These are phyloP conservation scores for Amphiura filiformis DNA, from an alignment of 35 echinoderm and acorn worm species.

Conservation along the genomic window DNA sequence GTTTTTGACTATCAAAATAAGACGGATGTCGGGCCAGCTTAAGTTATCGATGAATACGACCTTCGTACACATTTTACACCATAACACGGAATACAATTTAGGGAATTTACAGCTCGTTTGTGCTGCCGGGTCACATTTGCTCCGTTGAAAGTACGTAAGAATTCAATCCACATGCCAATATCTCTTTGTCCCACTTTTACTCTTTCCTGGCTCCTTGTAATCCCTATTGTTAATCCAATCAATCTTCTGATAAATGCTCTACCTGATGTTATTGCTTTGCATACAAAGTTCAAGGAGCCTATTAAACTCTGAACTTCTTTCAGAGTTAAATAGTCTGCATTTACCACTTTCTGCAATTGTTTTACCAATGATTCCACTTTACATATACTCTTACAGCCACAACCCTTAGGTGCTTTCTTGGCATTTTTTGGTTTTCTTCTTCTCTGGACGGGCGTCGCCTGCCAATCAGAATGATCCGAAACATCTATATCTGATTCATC, in stretches of 20 bases:
- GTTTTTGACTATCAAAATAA: no score
- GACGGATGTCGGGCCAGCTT: no score
- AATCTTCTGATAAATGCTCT: neutral
- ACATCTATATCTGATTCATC: neutral
- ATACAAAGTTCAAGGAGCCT: neutral
- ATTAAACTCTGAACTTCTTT: neutral
- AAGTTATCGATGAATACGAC: no score
- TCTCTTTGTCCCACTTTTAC: constrained; percentile 12
- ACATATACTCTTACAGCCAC: neutral
- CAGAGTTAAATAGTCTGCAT: neutral
- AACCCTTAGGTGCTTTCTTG: neutral
- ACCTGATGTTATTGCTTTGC: neutral
- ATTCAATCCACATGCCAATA: neutral
- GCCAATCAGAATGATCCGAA: neutral
- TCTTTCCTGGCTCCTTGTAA: neutral
- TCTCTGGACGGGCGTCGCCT: neutral
- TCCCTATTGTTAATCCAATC: neutral
- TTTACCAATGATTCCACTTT: neutral
- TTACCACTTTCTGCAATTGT: neutral
- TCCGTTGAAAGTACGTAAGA: neutral
- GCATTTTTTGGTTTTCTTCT: no score
- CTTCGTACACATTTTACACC: no score
- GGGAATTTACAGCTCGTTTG: no score
- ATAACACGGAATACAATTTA: no score
- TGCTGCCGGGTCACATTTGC: no score